These are phyloP conservation scores for Tapirus terrestris DNA, from an alignment of 2,113 vertebrate species.

Conservation along the genomic window DNA sequence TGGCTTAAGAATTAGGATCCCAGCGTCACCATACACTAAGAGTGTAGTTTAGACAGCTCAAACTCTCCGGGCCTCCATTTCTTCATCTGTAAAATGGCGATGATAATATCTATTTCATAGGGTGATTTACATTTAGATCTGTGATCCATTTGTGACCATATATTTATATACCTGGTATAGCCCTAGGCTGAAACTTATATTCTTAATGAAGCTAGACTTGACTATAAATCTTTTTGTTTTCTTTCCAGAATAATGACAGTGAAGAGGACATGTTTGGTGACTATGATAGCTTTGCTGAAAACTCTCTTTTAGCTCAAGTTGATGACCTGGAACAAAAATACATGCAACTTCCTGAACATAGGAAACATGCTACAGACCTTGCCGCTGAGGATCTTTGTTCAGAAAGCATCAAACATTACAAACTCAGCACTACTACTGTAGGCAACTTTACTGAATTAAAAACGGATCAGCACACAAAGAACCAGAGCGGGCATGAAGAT, in stretches of 20 bases:
- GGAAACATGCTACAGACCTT: neutral
- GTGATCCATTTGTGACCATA: neutral
- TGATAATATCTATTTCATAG: neutral
- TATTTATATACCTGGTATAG: neutral
- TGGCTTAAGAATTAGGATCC: neutral
- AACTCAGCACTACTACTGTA: neutral
- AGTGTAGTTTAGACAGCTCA: neutral
- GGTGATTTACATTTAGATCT: neutral
- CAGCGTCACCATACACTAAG: neutral
- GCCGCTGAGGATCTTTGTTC: neutral
- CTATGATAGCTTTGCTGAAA: constrained; percentile 90
- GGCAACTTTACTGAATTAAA: neutral
- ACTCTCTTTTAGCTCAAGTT: constrained; percentile 90
- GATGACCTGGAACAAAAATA: constrained; percentile 86
- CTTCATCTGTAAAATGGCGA: neutral
- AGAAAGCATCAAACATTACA: neutral
- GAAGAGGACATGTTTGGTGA: constrained; percentile 94
- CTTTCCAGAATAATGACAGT: constrained; percentile 87
- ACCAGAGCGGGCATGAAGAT: neutral
- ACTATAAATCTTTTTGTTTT: neutral
- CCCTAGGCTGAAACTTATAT: neutral
- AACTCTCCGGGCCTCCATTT: neutral
- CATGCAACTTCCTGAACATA: constrained; percentile 51
- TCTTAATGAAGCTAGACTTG: constrained; percentile 15
- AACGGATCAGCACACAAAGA: neutral